Evolutionary conservation across 2,888 invertebrate genomes (phyloP).

Genomic region (Sericinus montela): DNA sequence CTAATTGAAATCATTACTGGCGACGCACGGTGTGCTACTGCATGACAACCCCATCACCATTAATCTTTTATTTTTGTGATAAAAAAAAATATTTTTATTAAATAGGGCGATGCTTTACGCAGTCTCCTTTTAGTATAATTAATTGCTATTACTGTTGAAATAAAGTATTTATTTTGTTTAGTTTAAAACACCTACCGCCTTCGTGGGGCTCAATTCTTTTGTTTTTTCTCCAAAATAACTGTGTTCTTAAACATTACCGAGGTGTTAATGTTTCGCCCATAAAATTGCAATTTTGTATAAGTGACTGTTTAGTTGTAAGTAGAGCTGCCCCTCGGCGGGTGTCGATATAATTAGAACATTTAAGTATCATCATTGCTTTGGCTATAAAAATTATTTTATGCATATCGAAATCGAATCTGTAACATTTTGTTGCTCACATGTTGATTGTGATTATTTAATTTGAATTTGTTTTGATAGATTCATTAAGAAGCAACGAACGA

Average conservation of each 20-base stretch:
- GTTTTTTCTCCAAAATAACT: slow-evolving; percentile 37
- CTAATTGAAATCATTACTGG: slow-evolving; percentile 44
- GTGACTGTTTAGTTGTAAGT: slow-evolving; percentile 58
- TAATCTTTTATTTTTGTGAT: slow-evolving; percentile 40
- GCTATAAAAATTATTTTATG: slow-evolving; percentile 38
- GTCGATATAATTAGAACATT: slow-evolving; percentile 29
- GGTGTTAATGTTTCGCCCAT: slow-evolving; percentile 24
- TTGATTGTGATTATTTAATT: not conserved
- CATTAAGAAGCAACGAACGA: too few relatives aligned
- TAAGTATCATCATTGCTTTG: slow-evolving; percentile 39
- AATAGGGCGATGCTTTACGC: slow-evolving; percentile 29
- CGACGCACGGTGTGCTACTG: slow-evolving; percentile 44
- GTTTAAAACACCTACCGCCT: slow-evolving; percentile 39
- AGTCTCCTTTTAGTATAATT: slow-evolving; percentile 26
- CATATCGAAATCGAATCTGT: slow-evolving; percentile 34
- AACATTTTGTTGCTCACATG: slow-evolving; percentile 20
- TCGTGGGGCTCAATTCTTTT: slow-evolving; percentile 51
- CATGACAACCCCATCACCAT: slow-evolving; percentile 51
- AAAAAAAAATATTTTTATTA: slow-evolving; percentile 34
- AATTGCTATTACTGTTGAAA: slow-evolving; percentile 25
- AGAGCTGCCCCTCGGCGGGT: slow-evolving; percentile 38
- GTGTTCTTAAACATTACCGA: slow-evolving; percentile 47
- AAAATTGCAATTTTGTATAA: slow-evolving; percentile 43
- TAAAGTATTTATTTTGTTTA: slow-evolving; percentile 45
- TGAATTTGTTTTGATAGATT: too few relatives aligned